Conservation (phyloP, 2,797 vertebrate genomes). For the Myiothlypis chrysogaster region DNA sequence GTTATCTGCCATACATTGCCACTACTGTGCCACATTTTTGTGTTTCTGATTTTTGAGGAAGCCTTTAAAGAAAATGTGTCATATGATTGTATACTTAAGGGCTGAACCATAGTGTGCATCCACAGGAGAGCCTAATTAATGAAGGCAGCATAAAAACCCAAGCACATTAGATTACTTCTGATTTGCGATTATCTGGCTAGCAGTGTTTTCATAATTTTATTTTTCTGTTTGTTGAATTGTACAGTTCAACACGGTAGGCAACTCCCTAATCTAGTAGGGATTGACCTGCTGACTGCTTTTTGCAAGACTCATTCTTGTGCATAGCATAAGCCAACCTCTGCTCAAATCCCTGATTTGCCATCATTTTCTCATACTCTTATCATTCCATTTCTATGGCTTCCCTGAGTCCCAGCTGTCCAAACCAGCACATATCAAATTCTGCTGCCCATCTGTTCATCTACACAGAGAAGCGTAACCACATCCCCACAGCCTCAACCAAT, state of each 20-base stretch:
- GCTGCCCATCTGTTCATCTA: conserved; percentile 49
- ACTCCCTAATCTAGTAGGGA: not conserved
- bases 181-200: not conserved
- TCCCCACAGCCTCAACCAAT: conserved; percentile 51
- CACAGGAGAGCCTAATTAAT: not conserved
- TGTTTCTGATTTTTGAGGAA: not conserved
- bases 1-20: not conserved
- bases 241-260: not conserved
- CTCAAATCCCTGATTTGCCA: not conserved
- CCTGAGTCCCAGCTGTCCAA: conserved; percentile 24
- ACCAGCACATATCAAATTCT: not conserved
- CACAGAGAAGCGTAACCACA: conserved; percentile 32
- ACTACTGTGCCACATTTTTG: not conserved
- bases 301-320: not conserved
- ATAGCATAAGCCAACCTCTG: not conserved
- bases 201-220: not conserved
- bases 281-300: not conserved
- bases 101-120: not conserved
- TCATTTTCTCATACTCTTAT: not conserved
- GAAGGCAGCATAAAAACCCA: not conserved
- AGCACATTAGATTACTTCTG: not conserved
- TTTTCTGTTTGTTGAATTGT: not conserved
- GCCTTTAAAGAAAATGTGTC: not conserved
- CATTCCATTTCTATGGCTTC: not conserved
- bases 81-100: not conserved